phyloP scores from a whole-genome alignment of 1,140 invertebrate species.

The Varroa destructor region DNA sequence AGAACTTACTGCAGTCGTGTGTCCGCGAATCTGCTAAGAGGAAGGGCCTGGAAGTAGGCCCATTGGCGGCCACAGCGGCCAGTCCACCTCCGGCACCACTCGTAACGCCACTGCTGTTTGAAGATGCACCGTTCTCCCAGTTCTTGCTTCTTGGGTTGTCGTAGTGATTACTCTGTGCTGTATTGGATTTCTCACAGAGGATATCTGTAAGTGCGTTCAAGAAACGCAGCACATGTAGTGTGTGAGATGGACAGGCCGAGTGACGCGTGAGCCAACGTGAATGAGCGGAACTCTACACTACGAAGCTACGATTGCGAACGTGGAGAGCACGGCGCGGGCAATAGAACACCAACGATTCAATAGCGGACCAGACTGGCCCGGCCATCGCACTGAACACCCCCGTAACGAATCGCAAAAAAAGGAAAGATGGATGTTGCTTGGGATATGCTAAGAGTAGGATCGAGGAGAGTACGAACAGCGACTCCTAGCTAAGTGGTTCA shows the following conservation, averaged over 20 bases:
- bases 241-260: background rate
- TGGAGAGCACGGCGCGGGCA: background rate
- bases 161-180: conserved; percentile 27
- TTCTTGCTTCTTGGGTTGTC: conserved; percentile 28
- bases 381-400: too few species aligned
- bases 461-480: too few species aligned
- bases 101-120: conserved; percentile 8
- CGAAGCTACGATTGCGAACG: background rate
- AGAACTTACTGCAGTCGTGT: conserved; percentile 27
- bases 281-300: background rate
- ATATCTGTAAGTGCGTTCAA: conserved; percentile 6
- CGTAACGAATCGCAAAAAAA: too few species aligned
- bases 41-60: background rate
- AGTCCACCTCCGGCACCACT: too few species aligned
- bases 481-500: conserved; percentile 15
- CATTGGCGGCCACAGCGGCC: too few species aligned
- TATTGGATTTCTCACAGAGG: conserved; percentile 29
- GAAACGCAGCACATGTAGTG: too few species aligned
- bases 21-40: background rate
- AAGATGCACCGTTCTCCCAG: conserved; percentile 23
- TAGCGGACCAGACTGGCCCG: too few species aligned
- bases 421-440: too few species aligned
- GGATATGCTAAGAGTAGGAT: too few species aligned
- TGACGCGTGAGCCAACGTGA: too few species aligned
- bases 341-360: too few species aligned